Conservation (phyloP, 2,888 invertebrate species). For the Pecten maximus region DNA sequence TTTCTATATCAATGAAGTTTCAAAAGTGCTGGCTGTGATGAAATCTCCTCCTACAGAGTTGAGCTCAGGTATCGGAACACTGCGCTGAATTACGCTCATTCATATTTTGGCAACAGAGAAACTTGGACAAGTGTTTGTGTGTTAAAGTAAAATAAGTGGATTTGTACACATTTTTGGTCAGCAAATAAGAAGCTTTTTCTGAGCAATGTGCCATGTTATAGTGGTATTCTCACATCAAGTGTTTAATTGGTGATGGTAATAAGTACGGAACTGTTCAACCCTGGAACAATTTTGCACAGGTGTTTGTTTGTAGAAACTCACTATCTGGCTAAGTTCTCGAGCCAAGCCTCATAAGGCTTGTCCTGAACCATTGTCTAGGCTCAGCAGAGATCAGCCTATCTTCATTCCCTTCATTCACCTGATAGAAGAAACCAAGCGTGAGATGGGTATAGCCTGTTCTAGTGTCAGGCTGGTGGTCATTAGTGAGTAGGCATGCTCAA, state of each 20-base stretch:
- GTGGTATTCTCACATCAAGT: not conserved
- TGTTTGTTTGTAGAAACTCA: constrained; percentile 13
- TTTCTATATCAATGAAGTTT: not conserved
- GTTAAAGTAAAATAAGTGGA: not conserved
- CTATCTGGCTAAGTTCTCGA: not conserved
- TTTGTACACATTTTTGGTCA: not conserved
- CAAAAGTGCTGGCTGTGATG: not conserved
- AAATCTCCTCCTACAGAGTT: not conserved
- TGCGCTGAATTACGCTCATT: not conserved
- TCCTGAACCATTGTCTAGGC: not conserved
- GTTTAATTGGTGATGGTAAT: not conserved
- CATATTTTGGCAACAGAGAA: not conserved
- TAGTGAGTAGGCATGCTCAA: constrained; percentile 31
- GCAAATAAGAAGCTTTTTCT: not conserved
- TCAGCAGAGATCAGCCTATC: constrained; percentile 19
- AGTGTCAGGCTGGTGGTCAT: constrained; percentile 11
- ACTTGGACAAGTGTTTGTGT: not conserved
- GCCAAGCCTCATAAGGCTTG: constrained; percentile 16
- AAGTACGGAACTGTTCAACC: not conserved
- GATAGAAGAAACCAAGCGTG: not conserved
- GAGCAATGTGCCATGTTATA: not conserved
- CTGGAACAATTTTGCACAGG: not conserved
- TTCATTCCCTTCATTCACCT: not conserved
- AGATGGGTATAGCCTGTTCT: constrained; percentile 7
- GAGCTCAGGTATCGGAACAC: not conserved